Base-by-base conservation (phyloP, 2,797 vertebrate genomes). In the Labeo calbasu region DNA sequence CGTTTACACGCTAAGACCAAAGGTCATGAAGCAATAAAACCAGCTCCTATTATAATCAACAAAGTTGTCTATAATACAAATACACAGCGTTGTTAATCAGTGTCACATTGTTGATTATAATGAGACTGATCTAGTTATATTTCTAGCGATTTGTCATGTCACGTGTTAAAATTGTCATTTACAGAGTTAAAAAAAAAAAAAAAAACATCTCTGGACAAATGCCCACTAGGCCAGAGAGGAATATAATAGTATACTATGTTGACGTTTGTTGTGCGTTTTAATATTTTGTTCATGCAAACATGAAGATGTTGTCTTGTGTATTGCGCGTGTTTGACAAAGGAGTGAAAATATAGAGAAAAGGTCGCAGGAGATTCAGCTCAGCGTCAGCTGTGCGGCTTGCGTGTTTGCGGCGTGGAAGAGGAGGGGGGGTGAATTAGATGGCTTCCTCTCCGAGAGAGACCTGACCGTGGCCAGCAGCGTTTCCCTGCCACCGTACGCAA, bases 361-460 rank as follows among this genome's bases (percentile, higher is more conserved):
- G 68, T 79, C n/a, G 43, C 40, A 79, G 53, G 80, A 76, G 75
- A 72, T 69, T 73, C 69, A n/a, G 25, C 46, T 68, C 28, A 0
- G 46, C 69, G 77, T 80, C 84, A 87, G 84, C 69, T 88, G 85
- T 48, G 25, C 28, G n/a, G 80, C 28, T 69, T 73, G 84, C 77
- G 83, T 88, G 86, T 86, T 77, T 86, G 85, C 40, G 63, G 82
- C 66, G 73, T 76, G 43, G 76, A 84, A 53, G 63, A 12, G 48
- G 40, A 8, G 85, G 86, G 84, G 82, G 82, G 84, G 48, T 79
- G 84, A 87, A 89, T 89, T 89, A 89, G 88, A 89, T 88, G 86
- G 87, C 89, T 89, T 89, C 86, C 89, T 88, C 80, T 84, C 85
- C 36, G 63, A 85, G 78, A 89, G 88, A 89, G 88, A 87, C 88